A percentile compares a stretch with the other conserved stretches of the same genome.
phyloP scores from a whole-genome alignment of 2,113 vertebrate genomes.

The Nansenia antarctica region DNA sequence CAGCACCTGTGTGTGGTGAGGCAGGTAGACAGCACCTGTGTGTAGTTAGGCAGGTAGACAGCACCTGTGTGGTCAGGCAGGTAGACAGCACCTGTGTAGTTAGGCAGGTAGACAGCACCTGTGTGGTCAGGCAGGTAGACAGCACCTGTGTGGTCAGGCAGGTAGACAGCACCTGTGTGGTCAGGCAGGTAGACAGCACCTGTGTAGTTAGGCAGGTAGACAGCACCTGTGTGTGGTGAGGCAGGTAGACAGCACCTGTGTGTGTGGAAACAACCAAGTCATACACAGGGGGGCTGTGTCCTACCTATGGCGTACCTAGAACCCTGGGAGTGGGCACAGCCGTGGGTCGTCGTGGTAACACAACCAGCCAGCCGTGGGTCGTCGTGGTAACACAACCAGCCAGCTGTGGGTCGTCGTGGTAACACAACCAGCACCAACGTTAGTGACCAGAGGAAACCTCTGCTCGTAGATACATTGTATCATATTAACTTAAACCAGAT shows the following conservation, averaged over 20 bases:
- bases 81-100: no score
- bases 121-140: background rate
- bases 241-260: background rate
- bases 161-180: no score
- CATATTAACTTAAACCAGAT: slow-evolving; percentile 77
- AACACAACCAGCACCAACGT: background rate
- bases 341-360: no score
- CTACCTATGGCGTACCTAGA: background rate
- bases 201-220: background rate
- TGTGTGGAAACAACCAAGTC: background rate
- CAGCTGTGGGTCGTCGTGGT: background rate
- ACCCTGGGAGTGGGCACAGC: background rate
- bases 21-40: background rate
- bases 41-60: no score
- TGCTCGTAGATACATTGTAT: slow-evolving; percentile 99
- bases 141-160: no score
- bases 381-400: no score
- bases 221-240: no score
- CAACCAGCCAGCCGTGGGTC: no score
- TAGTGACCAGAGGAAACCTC: slow-evolving; percentile 66
- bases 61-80: no score
- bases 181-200: background rate
- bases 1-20: no score
- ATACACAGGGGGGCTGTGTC: background rate
- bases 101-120: background rate